A percentile compares a stretch with the other conserved stretches of the same genome.
These are phyloP conservation scores for Sarotherodon lohbergeri DNA, from an alignment of 2,113 vertebrate species.

Conservation along the genomic window DNA sequence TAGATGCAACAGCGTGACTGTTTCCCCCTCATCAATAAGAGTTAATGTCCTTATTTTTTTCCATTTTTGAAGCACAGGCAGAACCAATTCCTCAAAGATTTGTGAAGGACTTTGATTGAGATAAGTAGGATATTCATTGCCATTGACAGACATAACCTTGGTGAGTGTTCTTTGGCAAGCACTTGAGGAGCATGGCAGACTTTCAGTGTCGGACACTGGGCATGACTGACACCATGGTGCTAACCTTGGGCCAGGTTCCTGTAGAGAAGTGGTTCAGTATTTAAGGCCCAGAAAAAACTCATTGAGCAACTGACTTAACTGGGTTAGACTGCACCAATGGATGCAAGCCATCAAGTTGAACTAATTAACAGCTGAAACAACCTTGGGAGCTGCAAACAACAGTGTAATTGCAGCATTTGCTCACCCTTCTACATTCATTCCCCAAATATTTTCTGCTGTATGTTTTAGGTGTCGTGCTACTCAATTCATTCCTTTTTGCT, in stretches of 20 bases:
- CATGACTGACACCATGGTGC: constrained; percentile 23
- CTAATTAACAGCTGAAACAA: constrained; percentile 61
- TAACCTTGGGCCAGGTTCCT: constrained; percentile 57
- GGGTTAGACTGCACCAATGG: constrained; percentile 54
- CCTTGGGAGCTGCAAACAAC: constrained; percentile 60
- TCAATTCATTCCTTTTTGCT: constrained; percentile 39
- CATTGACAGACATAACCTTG: constrained; percentile 57
- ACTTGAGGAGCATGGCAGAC: constrained; percentile 40
- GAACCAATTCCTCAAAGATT: constrained; percentile 28
- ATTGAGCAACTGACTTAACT: constrained; percentile 50
- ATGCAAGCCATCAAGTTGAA: constrained; percentile 50
- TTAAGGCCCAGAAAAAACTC: constrained; percentile 43
- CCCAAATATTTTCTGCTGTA: neutral
- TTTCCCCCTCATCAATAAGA: neutral
- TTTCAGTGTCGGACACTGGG: constrained; percentile 32
- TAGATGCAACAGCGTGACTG: constrained; percentile 5
- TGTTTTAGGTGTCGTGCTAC: neutral
- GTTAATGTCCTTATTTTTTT: constrained; percentile 12
- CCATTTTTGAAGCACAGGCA: constrained; percentile 5
- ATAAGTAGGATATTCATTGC: constrained; percentile 28
- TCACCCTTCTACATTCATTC: neutral
- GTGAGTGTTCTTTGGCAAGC: constrained; percentile 42
- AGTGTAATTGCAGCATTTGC: constrained; percentile 16
- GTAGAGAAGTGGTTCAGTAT: constrained; percentile 21
- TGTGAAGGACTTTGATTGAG: constrained; percentile 53